phyloP scores from a whole-genome alignment of 2,797 vertebrate genomes.

The Sebastes taczanowskii region DNA sequence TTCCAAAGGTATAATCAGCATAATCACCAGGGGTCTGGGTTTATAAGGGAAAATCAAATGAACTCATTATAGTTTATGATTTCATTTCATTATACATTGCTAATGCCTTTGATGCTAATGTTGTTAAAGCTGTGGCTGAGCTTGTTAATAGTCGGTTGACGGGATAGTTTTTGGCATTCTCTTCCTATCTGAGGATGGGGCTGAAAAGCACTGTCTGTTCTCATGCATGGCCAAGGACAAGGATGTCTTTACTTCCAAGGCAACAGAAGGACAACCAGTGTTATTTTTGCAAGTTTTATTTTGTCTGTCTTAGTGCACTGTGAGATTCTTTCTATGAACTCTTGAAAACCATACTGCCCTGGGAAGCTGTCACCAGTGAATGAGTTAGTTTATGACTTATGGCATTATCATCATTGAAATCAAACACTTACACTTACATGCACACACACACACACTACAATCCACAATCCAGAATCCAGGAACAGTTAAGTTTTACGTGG shows the following conservation, averaged over 20 bases:
- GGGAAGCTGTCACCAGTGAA: background rate
- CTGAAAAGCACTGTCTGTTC: conserved; percentile 17
- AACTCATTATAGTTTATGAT: background rate
- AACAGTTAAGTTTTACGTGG: background rate
- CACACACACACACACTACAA: too few species aligned
- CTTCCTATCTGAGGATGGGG: background rate
- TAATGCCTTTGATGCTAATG: background rate
- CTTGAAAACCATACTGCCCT: background rate
- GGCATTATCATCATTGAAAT: background rate
- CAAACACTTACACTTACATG: background rate
- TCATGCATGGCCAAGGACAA: background rate
- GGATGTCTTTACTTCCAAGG: background rate
- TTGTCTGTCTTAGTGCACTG: background rate
- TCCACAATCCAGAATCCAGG: background rate
- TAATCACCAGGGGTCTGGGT: rapidly evolving
- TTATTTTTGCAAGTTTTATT: background rate
- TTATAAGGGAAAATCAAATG: background rate
- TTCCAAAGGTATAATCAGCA: conserved; percentile 90
- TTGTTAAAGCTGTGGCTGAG: background rate
- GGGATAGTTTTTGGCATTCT: background rate
- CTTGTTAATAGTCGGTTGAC: background rate
- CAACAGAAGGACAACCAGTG: background rate
- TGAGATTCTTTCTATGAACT: background rate
- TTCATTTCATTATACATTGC: background rate
- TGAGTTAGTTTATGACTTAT: background rate